Evolutionary conservation across 2,113 vertebrate genomes (phyloP), one percentile per base, ranked within the genome.

Genomic region (Pionites leucogaster): DNA sequence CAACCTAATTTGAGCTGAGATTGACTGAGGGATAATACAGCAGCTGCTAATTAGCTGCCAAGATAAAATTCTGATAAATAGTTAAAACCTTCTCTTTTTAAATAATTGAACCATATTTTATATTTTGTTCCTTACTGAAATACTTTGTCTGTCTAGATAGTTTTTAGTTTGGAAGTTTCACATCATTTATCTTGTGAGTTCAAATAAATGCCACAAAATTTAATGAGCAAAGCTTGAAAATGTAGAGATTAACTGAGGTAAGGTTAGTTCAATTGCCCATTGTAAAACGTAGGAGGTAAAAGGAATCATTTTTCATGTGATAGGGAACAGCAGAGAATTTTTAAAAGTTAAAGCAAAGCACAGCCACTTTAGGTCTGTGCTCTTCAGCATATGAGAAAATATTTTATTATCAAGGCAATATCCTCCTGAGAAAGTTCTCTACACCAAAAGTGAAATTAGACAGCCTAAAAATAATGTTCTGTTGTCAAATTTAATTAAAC

Each of bases 171-270:
- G 42, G 12, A 81, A 95, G 25, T 65, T 96, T 69, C 27, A 78
- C 42, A 46, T 85, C 9, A 76, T 91, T 91, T 79, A 37, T 91
- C 93, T 91, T 88, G n/a, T 79, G 93, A 68, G 79, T 85, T 92
- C 59, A 95, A 92, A 55, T 92, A 96, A 84, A 74, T 90, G 55
- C 35, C 53, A n/a, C 67, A 55, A 96, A 95, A 93, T 79, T n/a
- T 75, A 94, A 83, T 88, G 79, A 92, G 28, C n/a, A 60, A 92
- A 89, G 25, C 24, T 60, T 85, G 76, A 62, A 77, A 86, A 72
- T 84, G 65, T 22, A 50, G 70, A 64, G 65, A 60, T 93, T 68
- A 93, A 91, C 39, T 82, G 47, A 86, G 87, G 65, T 85, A 35
- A 85, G 59, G 83, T 76, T 84, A 89, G 20, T 12, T 83, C 35